Percentiles rank a stretch among this genome's conserved stretches.
phyloP scores from a whole-genome alignment of 35 echinoderm and acorn worm species.

The Chiridota heheva region DNA sequence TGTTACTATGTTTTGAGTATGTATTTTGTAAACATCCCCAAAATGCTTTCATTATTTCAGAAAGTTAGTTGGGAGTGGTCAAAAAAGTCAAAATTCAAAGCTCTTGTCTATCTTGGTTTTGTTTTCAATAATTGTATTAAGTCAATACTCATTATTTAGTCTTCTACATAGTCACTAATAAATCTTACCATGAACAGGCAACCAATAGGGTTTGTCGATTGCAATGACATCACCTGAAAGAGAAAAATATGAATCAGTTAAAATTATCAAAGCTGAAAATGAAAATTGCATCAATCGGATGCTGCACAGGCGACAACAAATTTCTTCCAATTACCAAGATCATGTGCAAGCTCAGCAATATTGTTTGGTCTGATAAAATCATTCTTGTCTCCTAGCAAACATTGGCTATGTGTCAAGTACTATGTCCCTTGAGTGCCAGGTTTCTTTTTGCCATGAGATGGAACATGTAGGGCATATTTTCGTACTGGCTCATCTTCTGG shows the following conservation, averaged over 20 bases:
- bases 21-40: background rate
- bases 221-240: slow-evolving; percentile 70
- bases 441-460: background rate
- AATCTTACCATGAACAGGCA: slow-evolving; percentile 65
- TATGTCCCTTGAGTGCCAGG: background rate
- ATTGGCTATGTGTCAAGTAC: background rate
- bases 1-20: background rate
- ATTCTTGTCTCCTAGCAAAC: no score
- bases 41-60: background rate
- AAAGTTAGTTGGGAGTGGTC: background rate
- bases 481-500: no score
- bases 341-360: background rate
- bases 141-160: background rate
- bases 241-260: background rate
- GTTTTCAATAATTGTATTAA: no score
- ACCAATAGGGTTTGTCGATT: slow-evolving; percentile 77
- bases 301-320: background rate
- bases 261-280: background rate
- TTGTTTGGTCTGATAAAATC: background rate
- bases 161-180: background rate
- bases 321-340: no score
- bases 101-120: no score
- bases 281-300: background rate
- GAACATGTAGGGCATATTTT: no score
- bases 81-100: background rate